Conservation (phyloP, 2,888 invertebrate species). For the Escarpia spicata region DNA sequence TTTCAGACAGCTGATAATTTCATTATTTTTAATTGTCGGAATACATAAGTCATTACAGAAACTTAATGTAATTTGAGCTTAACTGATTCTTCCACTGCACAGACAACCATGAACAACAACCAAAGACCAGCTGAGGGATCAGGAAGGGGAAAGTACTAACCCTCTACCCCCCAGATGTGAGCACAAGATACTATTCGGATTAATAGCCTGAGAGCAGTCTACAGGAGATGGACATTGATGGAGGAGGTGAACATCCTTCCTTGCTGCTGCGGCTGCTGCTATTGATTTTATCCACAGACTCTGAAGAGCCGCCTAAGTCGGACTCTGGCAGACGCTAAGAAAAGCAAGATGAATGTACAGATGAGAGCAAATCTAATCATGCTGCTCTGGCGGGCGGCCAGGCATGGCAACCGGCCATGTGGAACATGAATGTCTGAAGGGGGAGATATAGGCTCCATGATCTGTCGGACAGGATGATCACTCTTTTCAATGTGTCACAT, state of each 20-base stretch:
- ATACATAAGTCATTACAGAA: no score
- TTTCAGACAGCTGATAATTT: no score
- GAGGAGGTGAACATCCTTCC: background rate
- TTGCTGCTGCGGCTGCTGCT: background rate
- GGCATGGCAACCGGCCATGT: background rate
- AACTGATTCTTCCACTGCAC: no score
- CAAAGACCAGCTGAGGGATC: background rate
- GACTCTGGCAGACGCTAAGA: background rate
- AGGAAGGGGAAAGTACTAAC: background rate
- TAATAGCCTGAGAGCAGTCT: background rate
- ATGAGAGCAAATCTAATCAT: background rate
- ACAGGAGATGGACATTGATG: background rate
- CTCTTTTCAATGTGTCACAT: background rate
- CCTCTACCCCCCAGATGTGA: background rate
- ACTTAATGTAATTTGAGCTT: no score
- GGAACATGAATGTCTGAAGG: background rate
- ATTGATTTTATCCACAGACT: constrained; percentile 6
- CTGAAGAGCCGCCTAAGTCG: background rate
- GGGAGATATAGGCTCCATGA: background rate
- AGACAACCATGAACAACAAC: background rate
- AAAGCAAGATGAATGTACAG: background rate
- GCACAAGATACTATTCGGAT: background rate
- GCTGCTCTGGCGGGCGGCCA: background rate
- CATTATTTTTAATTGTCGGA: no score
- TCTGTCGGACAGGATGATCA: background rate